Conservation (phyloP, 2,113 vertebrate genomes). For the Podocnemis expansa region DNA sequence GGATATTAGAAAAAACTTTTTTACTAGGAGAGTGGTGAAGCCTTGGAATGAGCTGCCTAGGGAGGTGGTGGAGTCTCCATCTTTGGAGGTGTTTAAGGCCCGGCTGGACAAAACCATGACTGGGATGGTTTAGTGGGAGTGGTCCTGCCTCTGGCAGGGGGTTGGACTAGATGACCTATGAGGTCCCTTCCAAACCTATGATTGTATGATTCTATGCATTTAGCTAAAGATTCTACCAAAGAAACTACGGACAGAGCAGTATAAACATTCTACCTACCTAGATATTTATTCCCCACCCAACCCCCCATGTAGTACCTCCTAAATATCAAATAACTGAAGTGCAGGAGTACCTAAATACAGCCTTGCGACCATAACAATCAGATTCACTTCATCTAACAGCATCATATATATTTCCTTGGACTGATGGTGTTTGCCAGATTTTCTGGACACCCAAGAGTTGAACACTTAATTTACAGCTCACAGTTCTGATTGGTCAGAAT, state of each 20-base stretch:
- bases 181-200: too few species aligned
- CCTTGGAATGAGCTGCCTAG: too few species aligned
- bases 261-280: neutral
- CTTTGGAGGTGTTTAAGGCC: too few species aligned
- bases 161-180: too few species aligned
- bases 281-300: neutral
- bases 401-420: neutral
- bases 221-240: neutral
- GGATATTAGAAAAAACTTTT: too few species aligned
- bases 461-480: neutral
- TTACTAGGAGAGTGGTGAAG: too few species aligned
- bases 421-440: neutral
- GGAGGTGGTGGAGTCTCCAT: too few species aligned
- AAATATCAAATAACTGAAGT: neutral
- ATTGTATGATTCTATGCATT: too few species aligned
- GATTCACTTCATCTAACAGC: neutral
- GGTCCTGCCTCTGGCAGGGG: too few species aligned
- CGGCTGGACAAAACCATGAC: too few species aligned
- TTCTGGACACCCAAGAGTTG: neutral
- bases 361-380: neutral
- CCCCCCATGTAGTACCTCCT: too few species aligned
- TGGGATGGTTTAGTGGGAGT: too few species aligned
- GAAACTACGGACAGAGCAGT: accelerated
- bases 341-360: neutral
- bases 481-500: neutral